phyloP scores from a whole-genome alignment of 2,797 vertebrate species.

The Phoeniculus purpureus region DNA sequence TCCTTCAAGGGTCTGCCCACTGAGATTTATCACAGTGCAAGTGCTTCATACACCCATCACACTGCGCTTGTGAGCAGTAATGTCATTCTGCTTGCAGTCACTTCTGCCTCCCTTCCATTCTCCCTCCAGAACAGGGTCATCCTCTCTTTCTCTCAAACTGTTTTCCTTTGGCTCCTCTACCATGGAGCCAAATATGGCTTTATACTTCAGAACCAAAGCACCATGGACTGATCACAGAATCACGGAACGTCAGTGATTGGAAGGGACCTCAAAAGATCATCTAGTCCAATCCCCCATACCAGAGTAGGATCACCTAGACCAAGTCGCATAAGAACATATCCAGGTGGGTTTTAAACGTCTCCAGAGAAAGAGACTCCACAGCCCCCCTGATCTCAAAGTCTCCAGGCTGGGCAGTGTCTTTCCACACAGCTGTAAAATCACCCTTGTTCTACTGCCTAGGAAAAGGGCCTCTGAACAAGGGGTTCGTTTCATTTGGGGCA shows the following conservation, averaged over 20 bases:
- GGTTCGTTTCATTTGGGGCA: background rate
- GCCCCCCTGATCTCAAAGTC: background rate
- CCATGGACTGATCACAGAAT: no score
- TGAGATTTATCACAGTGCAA: background rate
- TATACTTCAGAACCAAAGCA: background rate
- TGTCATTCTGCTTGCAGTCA: background rate
- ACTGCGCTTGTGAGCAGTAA: background rate
- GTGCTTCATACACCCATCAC: fast-evolving
- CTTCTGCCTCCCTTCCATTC: background rate
- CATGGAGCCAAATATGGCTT: background rate
- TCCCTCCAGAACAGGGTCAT: background rate
- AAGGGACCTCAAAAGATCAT: no score
- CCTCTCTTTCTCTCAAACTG: background rate
- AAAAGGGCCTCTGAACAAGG: background rate
- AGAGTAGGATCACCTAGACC: no score
- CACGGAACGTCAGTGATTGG: no score
- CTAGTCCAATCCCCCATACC: no score
- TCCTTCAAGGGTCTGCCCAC: background rate
- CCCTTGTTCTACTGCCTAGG: background rate
- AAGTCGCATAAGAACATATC: no score
- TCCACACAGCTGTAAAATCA: background rate
- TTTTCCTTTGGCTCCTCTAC: background rate
- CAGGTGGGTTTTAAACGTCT: no score
- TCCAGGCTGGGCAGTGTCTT: background rate
- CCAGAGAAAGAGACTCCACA: no score